Percentiles rank a stretch among this genome's conserved stretches.
Evolutionary conservation across 2,797 vertebrate genomes (phyloP).

Genomic region (Chromis chromis): DNA sequence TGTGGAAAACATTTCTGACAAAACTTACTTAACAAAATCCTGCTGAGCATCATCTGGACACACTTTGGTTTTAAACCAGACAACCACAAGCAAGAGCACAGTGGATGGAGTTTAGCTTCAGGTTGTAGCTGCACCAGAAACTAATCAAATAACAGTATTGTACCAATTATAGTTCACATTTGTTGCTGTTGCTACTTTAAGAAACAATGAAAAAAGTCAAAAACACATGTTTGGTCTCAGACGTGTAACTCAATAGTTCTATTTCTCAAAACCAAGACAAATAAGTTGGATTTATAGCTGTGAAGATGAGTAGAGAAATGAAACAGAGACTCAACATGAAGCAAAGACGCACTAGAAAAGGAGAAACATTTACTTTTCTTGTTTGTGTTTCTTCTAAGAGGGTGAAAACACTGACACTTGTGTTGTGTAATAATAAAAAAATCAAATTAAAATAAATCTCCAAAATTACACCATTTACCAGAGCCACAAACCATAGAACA

Average conservation of each 20-base stretch:
- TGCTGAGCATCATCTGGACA: slow-evolving; percentile 39
- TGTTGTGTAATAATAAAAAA: no score
- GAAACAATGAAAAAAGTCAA: neutral
- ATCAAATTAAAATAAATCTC: no score
- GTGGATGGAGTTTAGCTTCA: slow-evolving; percentile 24
- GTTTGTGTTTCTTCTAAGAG: no score
- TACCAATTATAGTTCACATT: slow-evolving; percentile 8
- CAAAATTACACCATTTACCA: no score
- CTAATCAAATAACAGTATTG: slow-evolving; percentile 33
- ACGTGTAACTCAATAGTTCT: neutral
- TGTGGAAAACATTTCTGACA: neutral
- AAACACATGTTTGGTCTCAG: slow-evolving; percentile 19
- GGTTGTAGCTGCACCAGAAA: slow-evolving; percentile 36
- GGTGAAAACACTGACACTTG: no score
- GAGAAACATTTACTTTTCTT: neutral
- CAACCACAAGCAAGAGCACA: slow-evolving; percentile 41
- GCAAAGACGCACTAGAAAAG: no score
- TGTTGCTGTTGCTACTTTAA: no score
- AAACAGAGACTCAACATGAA: neutral
- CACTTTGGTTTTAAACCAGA: slow-evolving; percentile 33
- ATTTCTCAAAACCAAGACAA: slow-evolving; percentile 16
- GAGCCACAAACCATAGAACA: no score
- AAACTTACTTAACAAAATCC: slow-evolving; percentile 7
- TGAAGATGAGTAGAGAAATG: neutral
- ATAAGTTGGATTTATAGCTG: neutral